A percentile compares a stretch with the other conserved stretches of the same genome.
Conservation (phyloP, 2,113 vertebrate species). For the Ahaetulla prasina region DNA sequence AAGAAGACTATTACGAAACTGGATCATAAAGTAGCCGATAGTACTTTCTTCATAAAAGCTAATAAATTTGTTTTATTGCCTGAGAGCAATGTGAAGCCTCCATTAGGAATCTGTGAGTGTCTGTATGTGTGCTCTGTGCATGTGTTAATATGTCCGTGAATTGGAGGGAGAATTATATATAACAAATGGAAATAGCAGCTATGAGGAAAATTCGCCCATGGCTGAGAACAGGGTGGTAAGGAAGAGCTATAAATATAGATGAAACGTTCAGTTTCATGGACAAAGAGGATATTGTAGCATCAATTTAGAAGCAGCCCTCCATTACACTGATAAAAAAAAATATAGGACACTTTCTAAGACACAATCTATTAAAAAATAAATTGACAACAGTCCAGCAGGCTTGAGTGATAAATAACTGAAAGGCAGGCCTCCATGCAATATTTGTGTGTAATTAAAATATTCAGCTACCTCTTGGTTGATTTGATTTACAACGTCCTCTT, state of each 20-base stretch:
- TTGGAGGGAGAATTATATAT: constrained; percentile 47
- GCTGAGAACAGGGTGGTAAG: constrained; percentile 44
- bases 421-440: constrained; percentile 58
- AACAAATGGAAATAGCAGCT: constrained; percentile 59
- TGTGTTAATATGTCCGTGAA: constrained; percentile 33
- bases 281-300: constrained; percentile 54
- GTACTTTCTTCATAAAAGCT: constrained; percentile 10
- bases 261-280: constrained; percentile 53
- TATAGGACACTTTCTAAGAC: constrained; percentile 49
- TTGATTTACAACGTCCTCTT: constrained; percentile 63
- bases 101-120: constrained; percentile 41
- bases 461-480: constrained; percentile 53
- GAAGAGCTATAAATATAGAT: constrained; percentile 61
- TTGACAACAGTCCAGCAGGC: constrained; percentile 55
- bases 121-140: neutral
- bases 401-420: constrained; percentile 61
- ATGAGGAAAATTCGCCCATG: constrained; percentile 31
- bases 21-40: constrained; percentile 8
- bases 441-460: constrained; percentile 63
- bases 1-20: constrained; percentile 16
- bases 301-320: constrained; percentile 55
- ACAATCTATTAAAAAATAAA: constrained; percentile 64
- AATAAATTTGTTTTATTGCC: constrained; percentile 30
- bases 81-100: constrained; percentile 46
- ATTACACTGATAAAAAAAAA: constrained; percentile 54